A percentile compares a stretch with the other conserved stretches of the same genome.
phyloP scores from a whole-genome alignment of 2,113 vertebrate genomes.

The Neolamprologus devosi region DNA sequence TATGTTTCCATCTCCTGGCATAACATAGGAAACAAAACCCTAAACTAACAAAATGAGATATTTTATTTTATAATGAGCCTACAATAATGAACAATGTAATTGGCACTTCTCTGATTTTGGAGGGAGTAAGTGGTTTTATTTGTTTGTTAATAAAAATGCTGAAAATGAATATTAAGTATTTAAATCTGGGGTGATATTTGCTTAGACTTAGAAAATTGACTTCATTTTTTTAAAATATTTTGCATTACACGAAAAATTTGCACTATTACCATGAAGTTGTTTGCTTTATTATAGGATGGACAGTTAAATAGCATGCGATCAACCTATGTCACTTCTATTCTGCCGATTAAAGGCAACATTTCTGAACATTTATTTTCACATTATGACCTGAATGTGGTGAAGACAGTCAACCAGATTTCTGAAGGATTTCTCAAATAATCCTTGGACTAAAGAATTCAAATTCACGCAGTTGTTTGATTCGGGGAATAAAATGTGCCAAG shows the following conservation, averaged over 20 bases:
- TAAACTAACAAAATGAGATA: neutral
- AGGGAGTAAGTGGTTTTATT: neutral
- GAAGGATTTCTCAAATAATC: neutral
- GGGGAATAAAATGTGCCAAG: neutral
- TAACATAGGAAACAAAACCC: neutral
- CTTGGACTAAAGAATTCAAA: neutral
- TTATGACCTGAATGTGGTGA: neutral
- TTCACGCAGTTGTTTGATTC: neutral
- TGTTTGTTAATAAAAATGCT: neutral
- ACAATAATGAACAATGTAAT: neutral
- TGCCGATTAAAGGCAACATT: neutral
- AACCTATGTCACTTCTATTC: neutral
- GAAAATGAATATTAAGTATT: neutral
- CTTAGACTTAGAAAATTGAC: neutral
- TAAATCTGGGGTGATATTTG: neutral
- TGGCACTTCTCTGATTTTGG: neutral
- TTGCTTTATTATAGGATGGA: neutral
- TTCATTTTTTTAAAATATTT: fast-evolving
- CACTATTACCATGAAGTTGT: neutral
- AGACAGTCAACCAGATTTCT: neutral
- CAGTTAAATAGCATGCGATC: too few species aligned
- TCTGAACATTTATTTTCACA: neutral
- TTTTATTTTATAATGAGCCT: neutral
- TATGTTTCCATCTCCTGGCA: neutral
- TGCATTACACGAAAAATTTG: neutral